Base-by-base conservation (phyloP, 1,140 invertebrate species). In the Aradophagus sp. region DNA sequence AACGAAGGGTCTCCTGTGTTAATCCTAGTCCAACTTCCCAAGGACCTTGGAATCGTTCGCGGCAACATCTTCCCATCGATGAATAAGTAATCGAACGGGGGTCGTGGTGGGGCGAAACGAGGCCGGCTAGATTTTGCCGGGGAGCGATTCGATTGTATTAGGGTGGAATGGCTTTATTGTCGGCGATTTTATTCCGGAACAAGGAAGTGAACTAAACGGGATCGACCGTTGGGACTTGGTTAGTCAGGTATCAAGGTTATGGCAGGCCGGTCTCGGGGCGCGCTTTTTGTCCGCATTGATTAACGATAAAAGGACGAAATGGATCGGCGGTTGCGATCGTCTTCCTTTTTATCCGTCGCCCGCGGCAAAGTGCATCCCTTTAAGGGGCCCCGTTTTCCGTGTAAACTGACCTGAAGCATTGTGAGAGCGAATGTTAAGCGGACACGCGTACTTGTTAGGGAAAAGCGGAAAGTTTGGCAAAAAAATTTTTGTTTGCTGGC, bases 271-370 rank as follows among this genome's bases (percentile, higher is more conserved):
- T 10, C 66, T 55, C 58, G 15, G 47, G 47, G 56, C 39, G 62
- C 61, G 13, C 48, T 56, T 55, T 66, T 61, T 65, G 31, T 62
- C 23, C 27, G 36, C 48, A 67, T 67, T 73, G 70, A 67, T 73
- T 73, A 65, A 69, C 55, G 62, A 73, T 75, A 70, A 75, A 59
- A 41, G 41, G 38, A 41, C 53, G 69, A 78, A 81, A 80, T 72
- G 35, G 66, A 77, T 77, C 74, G 76, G 77, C 79, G 72, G 79
- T 80, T 80, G 45, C 56, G 61, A 74, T 55, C 65, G 44, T 71
- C 66, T 62, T 63, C 52, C 45, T 56, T 45, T 62, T 61, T 47
- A 41, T 4, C 20, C 1, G 1, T 61, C 29, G 47, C 58, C 59
- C 29, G 47, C 58, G 58, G 70, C 52, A 72, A 66, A 66, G 48